Evolutionary conservation across 2,113 vertebrate genomes (phyloP), one percentile per base, ranked within the genome.

Genomic region (Brienomyrus brachyistius): DNA sequence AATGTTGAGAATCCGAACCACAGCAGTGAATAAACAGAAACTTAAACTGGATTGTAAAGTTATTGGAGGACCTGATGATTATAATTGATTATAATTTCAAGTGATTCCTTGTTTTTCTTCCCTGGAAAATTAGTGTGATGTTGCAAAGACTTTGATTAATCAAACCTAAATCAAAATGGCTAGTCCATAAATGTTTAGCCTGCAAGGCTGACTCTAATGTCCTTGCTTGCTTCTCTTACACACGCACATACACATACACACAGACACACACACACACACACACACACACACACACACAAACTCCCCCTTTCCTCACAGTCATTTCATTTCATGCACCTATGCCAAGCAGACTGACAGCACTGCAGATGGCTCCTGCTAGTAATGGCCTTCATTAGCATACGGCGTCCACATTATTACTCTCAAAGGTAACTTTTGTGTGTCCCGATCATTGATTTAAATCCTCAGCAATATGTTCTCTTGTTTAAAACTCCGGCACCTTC

Each of bases 61-160:
- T 83, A 88, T 88, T 27, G 77, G 31, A 54, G 5, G 27, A 17
- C 23, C 21, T 35, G 17, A 19, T 54, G 17, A 56, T 56, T 56
- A 56, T 21, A 47, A 48, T 86, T 48, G 85, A 54, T 86, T 86
- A 86, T 27, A 10, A 52, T 86, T 52, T 51, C 45, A 86, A 54
- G 50, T 54, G 35, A 87, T 90, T 87, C 59, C 48, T 50, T 87
- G 85, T 27, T 51, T 87, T 48, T 47, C 62, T 54, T 54, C 23
- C 50, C 31, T 52, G 85, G 15, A 56, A 21, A 52, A 87, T 77
- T 70, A 56, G n/a, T 56, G 6, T 43, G 27, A 27, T 77, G 66
- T 90, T 87, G 47, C 66, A 50, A 35, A 87, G 86, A 48, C 84
- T 45, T 54, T 90, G 84, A 48, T 85, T 62, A 89, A 85, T 66